phyloP scores from a whole-genome alignment of 2,888 invertebrate genomes.

The Amblyteles armatorius region DNA sequence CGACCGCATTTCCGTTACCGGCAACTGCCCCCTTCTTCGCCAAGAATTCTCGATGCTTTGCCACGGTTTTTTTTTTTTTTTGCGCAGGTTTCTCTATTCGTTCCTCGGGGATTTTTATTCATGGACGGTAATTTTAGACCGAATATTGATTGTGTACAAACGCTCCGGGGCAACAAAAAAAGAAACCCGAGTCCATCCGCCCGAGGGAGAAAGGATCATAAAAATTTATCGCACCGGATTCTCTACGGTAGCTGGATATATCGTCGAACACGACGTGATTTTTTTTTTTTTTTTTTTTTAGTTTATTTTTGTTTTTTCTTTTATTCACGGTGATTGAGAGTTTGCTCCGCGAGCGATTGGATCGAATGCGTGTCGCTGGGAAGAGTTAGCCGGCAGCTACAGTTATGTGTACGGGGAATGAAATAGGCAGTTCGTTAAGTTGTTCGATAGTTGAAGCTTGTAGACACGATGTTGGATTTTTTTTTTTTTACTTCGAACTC shows the following conservation, averaged over 20 bases:
- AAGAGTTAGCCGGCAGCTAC: conserved; percentile 62
- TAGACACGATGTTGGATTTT: conserved; percentile 80
- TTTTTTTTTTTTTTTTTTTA: not conserved
- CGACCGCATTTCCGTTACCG: conserved; percentile 62
- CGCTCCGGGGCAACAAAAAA: not conserved
- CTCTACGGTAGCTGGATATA: conserved; percentile 17
- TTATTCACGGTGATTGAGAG: conserved; percentile 12
- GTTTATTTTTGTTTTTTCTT: not conserved
- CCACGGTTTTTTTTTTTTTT: conserved; percentile 57
- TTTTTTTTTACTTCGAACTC: conserved; percentile 64
- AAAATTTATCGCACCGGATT: conserved; percentile 21
- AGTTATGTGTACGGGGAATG: conserved; percentile 38
- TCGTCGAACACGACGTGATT: not conserved
- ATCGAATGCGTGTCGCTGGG: not conserved
- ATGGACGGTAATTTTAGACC: conserved; percentile 13
- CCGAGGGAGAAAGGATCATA: conserved; percentile 38
- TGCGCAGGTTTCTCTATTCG: conserved; percentile 11
- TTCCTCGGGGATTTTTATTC: conserved; percentile 32
- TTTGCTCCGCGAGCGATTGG: not conserved
- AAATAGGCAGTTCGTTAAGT: conserved; percentile 77
- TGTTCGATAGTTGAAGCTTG: conserved; percentile 74
- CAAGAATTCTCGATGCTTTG: conserved; percentile 55
- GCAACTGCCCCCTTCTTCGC: conserved; percentile 45
- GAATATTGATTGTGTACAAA: conserved; percentile 22
- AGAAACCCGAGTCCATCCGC: not conserved